These are phyloP conservation scores for Coluber constrictor DNA, from an alignment of 2,797 vertebrate genomes.

Conservation along the genomic window DNA sequence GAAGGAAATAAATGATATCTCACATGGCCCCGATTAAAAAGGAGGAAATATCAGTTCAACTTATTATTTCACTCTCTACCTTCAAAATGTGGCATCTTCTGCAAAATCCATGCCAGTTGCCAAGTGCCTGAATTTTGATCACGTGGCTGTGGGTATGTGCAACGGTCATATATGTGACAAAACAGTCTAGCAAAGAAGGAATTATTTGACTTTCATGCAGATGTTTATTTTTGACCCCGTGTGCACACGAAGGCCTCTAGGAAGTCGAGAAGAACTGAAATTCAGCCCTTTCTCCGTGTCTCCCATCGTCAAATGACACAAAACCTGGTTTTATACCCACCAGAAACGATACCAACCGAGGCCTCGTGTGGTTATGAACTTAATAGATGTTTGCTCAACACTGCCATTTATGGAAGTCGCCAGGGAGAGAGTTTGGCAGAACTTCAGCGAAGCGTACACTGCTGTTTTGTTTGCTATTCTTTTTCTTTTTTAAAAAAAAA, in stretches of 20 bases:
- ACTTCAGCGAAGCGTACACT: conserved; percentile 4
- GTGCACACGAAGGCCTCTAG: neutral
- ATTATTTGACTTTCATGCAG: neutral
- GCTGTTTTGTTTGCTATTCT: neutral
- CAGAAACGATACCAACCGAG: neutral
- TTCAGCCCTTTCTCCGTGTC: neutral
- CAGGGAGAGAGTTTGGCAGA: neutral
- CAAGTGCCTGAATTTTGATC: too few species aligned
- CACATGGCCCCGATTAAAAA: neutral
- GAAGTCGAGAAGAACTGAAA: neutral
- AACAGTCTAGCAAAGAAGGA: neutral
- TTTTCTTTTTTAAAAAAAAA: neutral
- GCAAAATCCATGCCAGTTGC: neutral
- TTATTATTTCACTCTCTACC: neutral
- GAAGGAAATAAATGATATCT: neutral
- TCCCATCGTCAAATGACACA: neutral
- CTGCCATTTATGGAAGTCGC: neutral
- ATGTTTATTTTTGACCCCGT: neutral
- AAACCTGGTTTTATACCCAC: neutral
- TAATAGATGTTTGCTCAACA: neutral
- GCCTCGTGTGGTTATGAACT: rapidly evolving
- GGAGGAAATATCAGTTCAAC: neutral
- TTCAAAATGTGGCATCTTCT: neutral
- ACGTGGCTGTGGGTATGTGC: neutral
- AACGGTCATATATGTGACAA: neutral